Evolutionary conservation across 2,797 vertebrate species (phyloP).

Genomic region (Florisuga fusca): DNA sequence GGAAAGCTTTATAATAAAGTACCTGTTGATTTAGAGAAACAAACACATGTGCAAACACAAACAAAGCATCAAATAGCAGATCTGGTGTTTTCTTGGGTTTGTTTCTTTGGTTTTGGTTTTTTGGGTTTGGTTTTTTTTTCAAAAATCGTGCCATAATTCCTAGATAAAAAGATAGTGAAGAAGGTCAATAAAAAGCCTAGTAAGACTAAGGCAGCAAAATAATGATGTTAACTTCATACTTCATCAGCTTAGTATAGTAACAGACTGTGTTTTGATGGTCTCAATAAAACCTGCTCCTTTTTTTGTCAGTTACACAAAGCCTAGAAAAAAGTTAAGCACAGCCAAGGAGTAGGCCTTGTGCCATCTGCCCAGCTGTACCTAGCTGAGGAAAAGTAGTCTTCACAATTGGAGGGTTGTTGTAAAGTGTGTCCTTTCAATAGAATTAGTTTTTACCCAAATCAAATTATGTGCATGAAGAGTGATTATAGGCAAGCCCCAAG

Average conservation of each 20-base stretch:
- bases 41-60: neutral
- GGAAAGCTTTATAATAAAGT: neutral
- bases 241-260: neutral
- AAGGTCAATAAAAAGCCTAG: neutral
- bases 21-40: neutral
- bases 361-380: constrained; percentile 28
- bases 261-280: neutral
- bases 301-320: neutral
- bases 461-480: constrained; percentile 51
- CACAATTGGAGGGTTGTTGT: constrained; percentile 7
- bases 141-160: neutral
- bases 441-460: constrained; percentile 51
- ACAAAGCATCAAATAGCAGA: neutral
- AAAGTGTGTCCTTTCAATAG: constrained; percentile 37
- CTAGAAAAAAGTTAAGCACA: neutral
- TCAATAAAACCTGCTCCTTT: neutral
- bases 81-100: neutral
- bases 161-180: neutral
- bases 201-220: neutral
- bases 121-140: neutral
- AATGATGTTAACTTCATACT: neutral
- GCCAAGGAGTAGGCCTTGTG: neutral
- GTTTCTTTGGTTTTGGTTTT: too few relatives aligned
- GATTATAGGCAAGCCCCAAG: constrained; percentile 45
- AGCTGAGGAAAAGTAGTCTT: constrained; percentile 32